A percentile compares a stretch with the other conserved stretches of the same genome.
Conservation (phyloP, 2,113 vertebrate genomes). For the Tonatia bakeri region DNA sequence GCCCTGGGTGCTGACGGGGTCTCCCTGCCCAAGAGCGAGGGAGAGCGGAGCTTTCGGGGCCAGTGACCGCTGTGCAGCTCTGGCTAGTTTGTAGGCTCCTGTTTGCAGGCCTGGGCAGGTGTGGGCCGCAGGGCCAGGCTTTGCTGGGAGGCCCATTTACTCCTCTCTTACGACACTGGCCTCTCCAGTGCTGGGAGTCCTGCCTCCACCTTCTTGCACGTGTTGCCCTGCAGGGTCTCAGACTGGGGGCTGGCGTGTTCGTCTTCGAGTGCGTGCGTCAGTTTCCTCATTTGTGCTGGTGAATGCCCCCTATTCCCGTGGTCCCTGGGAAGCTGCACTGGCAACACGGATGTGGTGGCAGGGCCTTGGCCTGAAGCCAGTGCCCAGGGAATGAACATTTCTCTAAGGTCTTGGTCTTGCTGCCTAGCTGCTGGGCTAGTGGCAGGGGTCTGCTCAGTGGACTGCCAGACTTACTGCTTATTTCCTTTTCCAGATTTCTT, state of each 20-base stretch:
- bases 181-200: not conserved
- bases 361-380: not conserved
- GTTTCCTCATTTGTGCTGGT: not conserved
- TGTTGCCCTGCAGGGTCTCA: not conserved
- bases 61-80: not conserved
- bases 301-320: not conserved
- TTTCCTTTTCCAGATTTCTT: not conserved
- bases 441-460: not conserved
- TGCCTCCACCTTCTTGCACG: not conserved
- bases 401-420: not conserved
- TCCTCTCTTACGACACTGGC: not conserved
- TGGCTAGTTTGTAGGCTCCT: not conserved
- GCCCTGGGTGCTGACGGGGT: not conserved
- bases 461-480: not conserved
- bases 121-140: not conserved
- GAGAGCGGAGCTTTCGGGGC: not conserved
- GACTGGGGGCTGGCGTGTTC: not conserved
- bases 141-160: not conserved
- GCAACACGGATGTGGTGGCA: rapidly evolving
- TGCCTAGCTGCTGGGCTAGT: not conserved
- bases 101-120: not conserved
- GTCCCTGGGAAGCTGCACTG: not conserved
- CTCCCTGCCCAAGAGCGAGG: not conserved
- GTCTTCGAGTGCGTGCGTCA: rapidly evolving
- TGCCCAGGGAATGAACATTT: not conserved